phyloP scores from a whole-genome alignment of 2,797 vertebrate species.

The Anolis apletophallus region DNA sequence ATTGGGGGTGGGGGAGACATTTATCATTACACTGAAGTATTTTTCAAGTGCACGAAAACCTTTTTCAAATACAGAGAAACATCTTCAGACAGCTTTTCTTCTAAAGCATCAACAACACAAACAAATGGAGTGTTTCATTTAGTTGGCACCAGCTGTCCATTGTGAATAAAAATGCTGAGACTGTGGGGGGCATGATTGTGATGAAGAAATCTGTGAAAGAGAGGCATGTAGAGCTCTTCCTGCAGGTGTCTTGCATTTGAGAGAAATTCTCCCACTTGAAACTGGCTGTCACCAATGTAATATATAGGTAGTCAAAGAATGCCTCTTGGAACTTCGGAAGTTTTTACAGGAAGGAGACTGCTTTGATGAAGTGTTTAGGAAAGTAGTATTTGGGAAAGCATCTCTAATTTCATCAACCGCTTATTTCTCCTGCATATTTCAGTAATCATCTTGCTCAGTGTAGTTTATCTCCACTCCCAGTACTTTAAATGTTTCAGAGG shows the following conservation, averaged over 20 bases:
- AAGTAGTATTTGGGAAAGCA: constrained; percentile 59
- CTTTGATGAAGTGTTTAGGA: constrained; percentile 63
- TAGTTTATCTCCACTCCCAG: neutral
- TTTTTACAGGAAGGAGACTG: constrained; percentile 66
- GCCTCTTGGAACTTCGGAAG: constrained; percentile 67
- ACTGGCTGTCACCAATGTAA: constrained; percentile 58
- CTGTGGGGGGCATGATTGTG: constrained; percentile 47
- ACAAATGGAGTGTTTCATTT: constrained; percentile 68
- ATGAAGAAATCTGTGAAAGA: constrained; percentile 49
- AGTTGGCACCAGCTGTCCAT: constrained; percentile 72
- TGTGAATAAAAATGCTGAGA: constrained; percentile 73
- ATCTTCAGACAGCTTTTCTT: constrained; percentile 63
- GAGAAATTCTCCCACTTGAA: constrained; percentile 64
- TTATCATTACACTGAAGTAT: constrained; percentile 63
- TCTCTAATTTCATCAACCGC: constrained; percentile 42
- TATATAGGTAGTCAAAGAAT: constrained; percentile 75
- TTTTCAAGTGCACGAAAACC: constrained; percentile 68
- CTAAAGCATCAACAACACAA: constrained; percentile 68
- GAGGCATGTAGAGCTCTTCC: constrained; percentile 55
- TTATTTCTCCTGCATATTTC: constrained; percentile 58
- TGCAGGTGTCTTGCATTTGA: constrained; percentile 71
- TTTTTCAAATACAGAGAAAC: constrained; percentile 63
- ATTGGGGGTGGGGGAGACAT: constrained; percentile 62
- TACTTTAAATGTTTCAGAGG: neutral
- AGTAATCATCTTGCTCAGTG: constrained; percentile 12